These are phyloP conservation scores for Nowickia ferox DNA, from an alignment of 2,888 invertebrate genomes.

Conservation along the genomic window DNA sequence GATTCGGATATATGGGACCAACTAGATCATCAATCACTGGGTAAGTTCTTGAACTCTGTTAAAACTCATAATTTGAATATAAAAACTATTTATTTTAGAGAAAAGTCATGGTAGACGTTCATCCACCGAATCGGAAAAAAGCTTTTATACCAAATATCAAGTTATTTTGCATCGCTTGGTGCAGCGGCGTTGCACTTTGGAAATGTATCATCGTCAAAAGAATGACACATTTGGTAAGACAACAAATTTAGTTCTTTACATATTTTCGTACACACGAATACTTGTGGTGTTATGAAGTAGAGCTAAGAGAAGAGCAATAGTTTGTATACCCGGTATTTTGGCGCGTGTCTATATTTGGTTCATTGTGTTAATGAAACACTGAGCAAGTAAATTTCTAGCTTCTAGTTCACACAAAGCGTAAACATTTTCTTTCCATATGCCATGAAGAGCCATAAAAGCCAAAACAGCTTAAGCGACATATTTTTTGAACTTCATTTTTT, in stretches of 20 bases:
- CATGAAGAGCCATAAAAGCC: no score
- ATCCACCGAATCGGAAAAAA: slow-evolving; percentile 92
- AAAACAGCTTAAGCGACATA: no score
- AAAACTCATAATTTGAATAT: no score
- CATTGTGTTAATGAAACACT: slow-evolving; percentile 74
- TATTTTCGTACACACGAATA: background rate
- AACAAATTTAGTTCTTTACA: background rate
- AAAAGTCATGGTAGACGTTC: slow-evolving; percentile 84
- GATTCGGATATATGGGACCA: slow-evolving; percentile 89
- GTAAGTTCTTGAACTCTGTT: slow-evolving; percentile 72
- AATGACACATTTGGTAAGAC: slow-evolving; percentile 92
- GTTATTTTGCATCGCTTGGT: slow-evolving; percentile 94
- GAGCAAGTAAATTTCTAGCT: slow-evolving; percentile 15
- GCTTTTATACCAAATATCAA: slow-evolving; percentile 93
- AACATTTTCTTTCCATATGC: background rate
- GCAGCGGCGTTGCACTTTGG: slow-evolving; percentile 94
- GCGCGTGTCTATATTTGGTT: slow-evolving; percentile 78
- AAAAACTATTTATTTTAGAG: slow-evolving; percentile 75
- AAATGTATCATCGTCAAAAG: slow-evolving; percentile 93
- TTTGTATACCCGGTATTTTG: slow-evolving; percentile 65
- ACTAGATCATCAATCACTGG: slow-evolving; percentile 82
- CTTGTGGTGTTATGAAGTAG: background rate
- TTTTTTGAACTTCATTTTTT: no score
- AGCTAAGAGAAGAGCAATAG: slow-evolving; percentile 37
- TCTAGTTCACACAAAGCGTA: background rate